Evolutionary conservation across 2,797 vertebrate species (phyloP).

Genomic region (Nannoperca australis): DNA sequence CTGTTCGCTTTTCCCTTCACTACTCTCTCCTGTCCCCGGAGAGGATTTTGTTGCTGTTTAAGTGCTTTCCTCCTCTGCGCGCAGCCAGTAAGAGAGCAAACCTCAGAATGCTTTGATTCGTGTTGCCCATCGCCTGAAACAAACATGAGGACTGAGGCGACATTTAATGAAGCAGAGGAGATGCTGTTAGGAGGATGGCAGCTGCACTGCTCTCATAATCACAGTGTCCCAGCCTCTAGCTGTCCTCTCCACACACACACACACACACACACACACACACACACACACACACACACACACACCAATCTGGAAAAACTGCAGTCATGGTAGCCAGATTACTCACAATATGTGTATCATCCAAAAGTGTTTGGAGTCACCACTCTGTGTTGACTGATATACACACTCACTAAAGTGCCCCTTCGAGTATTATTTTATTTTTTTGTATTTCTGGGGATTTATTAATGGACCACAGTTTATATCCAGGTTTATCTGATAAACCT

Average conservation of each 20-base stretch:
- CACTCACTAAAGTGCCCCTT: neutral
- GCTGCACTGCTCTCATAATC: conserved; percentile 44
- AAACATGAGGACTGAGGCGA: conserved; percentile 44
- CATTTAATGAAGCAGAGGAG: conserved; percentile 56
- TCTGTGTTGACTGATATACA: conserved; percentile 15
- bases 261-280: conserved; percentile 19
- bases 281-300: conserved; percentile 17
- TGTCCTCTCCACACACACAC: conserved; percentile 33
- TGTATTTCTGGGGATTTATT: conserved; percentile 52
- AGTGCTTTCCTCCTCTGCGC: conserved; percentile 67
- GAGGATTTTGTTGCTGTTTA: conserved; percentile 80
- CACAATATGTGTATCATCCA: conserved; percentile 13
- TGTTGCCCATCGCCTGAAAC: conserved; percentile 64
- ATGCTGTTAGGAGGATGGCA: conserved; percentile 35
- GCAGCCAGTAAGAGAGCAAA: conserved; percentile 64
- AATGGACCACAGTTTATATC: conserved; percentile 30
- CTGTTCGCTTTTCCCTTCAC: conserved; percentile 55
- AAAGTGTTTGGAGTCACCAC: neutral
- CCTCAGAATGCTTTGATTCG: conserved; percentile 68
- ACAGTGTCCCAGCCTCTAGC: conserved; percentile 46
- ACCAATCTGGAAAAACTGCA: conserved; percentile 25
- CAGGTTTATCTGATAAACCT: conserved; percentile 49
- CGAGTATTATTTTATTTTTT: conserved; percentile 2
- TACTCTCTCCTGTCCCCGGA: conserved; percentile 56
- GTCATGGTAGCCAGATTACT: conserved; percentile 27